Evolutionary conservation across 2,113 vertebrate species (phyloP), one percentile per base, ranked within the genome.

Genomic region (Hipposideros armiger): DNA sequence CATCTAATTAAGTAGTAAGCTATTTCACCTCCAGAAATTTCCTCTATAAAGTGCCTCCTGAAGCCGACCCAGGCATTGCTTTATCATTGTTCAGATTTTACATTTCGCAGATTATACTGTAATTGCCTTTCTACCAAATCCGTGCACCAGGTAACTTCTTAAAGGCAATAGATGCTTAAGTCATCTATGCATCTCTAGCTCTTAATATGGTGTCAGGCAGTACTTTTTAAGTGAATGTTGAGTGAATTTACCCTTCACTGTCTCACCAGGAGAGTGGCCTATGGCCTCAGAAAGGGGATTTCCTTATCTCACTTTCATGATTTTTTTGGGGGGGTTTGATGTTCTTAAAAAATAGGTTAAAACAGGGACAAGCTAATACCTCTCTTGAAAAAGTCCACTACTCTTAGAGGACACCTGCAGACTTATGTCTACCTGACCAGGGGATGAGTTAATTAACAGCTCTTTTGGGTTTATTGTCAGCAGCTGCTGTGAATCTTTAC

Each of bases 221-320:
- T 67, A 54, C 30, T 88, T 72, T 73, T 22, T 11, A 84, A 60
- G 40, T 45, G 74, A 76, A 8, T 80, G 28, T 47, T 83, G 81
- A 77, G 10, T 93, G n/a, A 90, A 77, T 69, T 45, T 77, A 74
- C 7, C 28, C 14, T 76, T 90, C 22, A 5, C 15, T 62, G 4
- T 73, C n/a, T 86, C 5, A 62, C 42, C 13, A 20, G 28, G 42
- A 69, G 2, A 54, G 1, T 45, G 77, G 40, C 24, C 28, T 24
- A 8, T 15, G 60, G 81, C 36, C 11, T 97, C 45, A 56, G 54
- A 72, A 93, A 96, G 52, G 52, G 11, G 3, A n/a, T 90, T 94
- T 96, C 24, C 45, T 77, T 92, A 10, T 73, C 26, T 87, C 1
- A 15, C 30, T 91, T 14, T 47, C 74, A 13, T 67, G 67, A 50